Evolutionary conservation across 2,888 invertebrate species (phyloP).

Genomic region (Temnothorax unifasciatus): DNA sequence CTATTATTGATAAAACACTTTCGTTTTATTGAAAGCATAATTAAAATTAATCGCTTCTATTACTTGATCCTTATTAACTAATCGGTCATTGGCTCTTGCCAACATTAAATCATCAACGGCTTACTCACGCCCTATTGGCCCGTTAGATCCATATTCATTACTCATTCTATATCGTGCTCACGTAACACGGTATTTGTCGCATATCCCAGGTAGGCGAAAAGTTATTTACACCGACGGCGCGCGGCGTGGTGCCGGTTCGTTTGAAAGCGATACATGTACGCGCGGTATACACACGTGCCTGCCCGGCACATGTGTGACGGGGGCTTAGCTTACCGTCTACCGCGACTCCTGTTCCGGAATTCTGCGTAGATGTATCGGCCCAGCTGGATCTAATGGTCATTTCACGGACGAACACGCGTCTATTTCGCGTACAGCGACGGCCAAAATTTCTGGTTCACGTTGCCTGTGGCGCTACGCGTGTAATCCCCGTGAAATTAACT

Average conservation of each 20-base stretch:
- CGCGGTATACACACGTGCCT: constrained; percentile 33
- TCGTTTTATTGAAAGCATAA: not conserved
- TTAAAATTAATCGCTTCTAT: not conserved
- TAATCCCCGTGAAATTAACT: constrained; percentile 73
- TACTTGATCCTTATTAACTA: not conserved
- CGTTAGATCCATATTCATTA: constrained; percentile 28
- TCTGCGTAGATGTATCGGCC: constrained; percentile 75
- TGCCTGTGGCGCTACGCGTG: constrained; percentile 23
- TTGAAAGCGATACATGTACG: constrained; percentile 50
- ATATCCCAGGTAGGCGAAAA: constrained; percentile 38
- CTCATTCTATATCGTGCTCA: constrained; percentile 7
- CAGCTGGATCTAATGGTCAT: constrained; percentile 76
- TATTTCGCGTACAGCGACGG: constrained; percentile 65
- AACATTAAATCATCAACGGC: constrained; percentile 26
- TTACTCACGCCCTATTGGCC: not conserved
- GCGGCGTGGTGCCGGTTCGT: constrained; percentile 18
- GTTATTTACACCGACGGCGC: constrained; percentile 43
- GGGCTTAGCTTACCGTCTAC: constrained; percentile 73
- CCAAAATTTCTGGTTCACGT: constrained; percentile 62
- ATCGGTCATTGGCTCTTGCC: not conserved
- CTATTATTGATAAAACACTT: not conserved
- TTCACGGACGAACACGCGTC: constrained; percentile 76
- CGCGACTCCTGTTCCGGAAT: constrained; percentile 71
- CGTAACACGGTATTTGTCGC: constrained; percentile 22
- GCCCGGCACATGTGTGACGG: constrained; percentile 66